Percentiles rank a stretch among this genome's conserved stretches.
Conservation (phyloP, 2,888 invertebrate genomes). For the Tribolium freemani region DNA sequence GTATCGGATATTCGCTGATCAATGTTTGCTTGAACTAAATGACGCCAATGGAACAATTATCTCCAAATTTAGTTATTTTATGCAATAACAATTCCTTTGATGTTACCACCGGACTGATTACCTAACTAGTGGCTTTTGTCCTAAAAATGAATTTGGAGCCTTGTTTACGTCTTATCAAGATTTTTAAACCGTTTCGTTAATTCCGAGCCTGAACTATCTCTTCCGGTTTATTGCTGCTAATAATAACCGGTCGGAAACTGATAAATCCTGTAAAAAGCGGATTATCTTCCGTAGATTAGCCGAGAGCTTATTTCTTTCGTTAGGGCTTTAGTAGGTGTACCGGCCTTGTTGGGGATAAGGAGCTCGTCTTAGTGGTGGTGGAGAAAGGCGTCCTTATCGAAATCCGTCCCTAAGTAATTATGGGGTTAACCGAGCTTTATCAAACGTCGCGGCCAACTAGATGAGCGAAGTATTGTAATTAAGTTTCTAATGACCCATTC, state of each 20-base stretch:
- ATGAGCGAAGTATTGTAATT: slow-evolving; percentile 35
- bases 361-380: slow-evolving; percentile 25
- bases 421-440: slow-evolving; percentile 44
- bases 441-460: slow-evolving; percentile 36
- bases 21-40: slow-evolving; percentile 16
- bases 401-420: slow-evolving; percentile 41
- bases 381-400: slow-evolving; percentile 43
- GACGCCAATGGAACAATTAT: slow-evolving; percentile 12
- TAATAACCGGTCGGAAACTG: background rate
- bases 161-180: background rate
- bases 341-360: slow-evolving; percentile 34
- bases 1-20: slow-evolving; percentile 11
- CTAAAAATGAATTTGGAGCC: background rate
- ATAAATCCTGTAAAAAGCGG: slow-evolving; percentile 27
- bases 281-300: slow-evolving; percentile 34
- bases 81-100: background rate
- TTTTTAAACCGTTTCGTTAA: background rate
- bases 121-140: background rate
- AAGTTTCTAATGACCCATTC: slow-evolving; percentile 28
- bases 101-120: background rate
- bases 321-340: slow-evolving; percentile 23
- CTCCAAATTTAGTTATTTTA: slow-evolving; percentile 1
- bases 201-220: background rate
- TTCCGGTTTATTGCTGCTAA: background rate
- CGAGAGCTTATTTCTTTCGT: slow-evolving; percentile 39